Percentiles rank a stretch among this genome's conserved stretches.
phyloP scores from a whole-genome alignment of 1,140 invertebrate genomes.

The Arctopsyche grandis region DNA sequence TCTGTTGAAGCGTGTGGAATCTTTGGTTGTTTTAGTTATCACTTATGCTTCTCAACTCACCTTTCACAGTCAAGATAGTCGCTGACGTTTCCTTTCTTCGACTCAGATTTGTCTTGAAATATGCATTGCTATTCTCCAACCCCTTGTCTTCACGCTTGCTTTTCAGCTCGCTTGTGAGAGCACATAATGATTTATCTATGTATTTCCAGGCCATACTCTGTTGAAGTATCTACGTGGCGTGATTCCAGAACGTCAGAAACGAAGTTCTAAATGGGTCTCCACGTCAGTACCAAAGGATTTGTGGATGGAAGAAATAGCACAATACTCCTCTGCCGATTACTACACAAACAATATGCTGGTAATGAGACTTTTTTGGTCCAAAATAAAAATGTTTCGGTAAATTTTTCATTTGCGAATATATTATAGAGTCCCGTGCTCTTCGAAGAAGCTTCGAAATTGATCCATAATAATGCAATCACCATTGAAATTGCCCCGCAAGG shows the following conservation, averaged over 20 bases:
- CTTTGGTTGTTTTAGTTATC: too few relatives aligned
- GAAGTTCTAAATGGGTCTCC: conserved; percentile 80
- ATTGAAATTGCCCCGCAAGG: conserved; percentile 88
- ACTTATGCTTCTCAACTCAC: too few relatives aligned
- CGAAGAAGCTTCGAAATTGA: conserved; percentile 80
- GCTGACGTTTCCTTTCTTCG: too few relatives aligned
- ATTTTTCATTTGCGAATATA: neutral
- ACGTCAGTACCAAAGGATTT: conserved; percentile 75
- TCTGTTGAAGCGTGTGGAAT: too few relatives aligned
- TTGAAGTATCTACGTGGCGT: conserved; percentile 73
- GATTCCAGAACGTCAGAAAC: conserved; percentile 70
- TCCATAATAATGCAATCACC: conserved; percentile 82
- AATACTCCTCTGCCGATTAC: conserved; percentile 81
- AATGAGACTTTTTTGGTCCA: conserved; percentile 37
- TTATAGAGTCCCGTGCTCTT: conserved; percentile 80
- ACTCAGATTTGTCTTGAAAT: too few relatives aligned
- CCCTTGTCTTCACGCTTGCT: too few relatives aligned
- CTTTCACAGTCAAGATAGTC: too few relatives aligned
- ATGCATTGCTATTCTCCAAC: too few relatives aligned
- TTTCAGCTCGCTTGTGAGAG: neutral
- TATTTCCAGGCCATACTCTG: conserved; percentile 71
- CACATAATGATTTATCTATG: conserved; percentile 11
- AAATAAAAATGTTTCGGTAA: neutral
- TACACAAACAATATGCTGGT: conserved; percentile 84
- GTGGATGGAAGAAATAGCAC: conserved; percentile 73